Base-by-base conservation (phyloP, 2,797 vertebrate species). In the Eleutherodactylus coqui region DNA sequence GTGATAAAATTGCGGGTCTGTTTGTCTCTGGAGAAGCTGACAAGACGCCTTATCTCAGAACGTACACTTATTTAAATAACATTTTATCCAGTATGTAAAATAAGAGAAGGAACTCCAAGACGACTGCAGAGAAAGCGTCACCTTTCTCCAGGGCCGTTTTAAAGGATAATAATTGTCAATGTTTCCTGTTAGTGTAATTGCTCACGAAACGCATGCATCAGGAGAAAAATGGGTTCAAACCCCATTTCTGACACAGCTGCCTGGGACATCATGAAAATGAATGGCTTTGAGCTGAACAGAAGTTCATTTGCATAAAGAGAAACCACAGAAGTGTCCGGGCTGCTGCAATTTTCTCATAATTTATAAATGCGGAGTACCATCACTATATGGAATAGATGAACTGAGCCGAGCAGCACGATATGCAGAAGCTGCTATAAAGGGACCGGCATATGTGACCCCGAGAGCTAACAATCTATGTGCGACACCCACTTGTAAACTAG, bases 261-360 rank as follows among this genome's bases (percentile, higher is more conserved):
- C 27, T 2, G 32, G 29, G 45, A 69, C 34, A 27, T 81, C 60
- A 51, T 69, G 79, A 69, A 80, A 80, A 80, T 69, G 62, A 81
- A 67, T 67, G 36, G 43, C 79, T 69, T 16, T 36, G 32, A 24
- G 19, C 43, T 69, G 62, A 62, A 36, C 17, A 34, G 62, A 81
- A 34, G 60, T 78, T 78, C 29, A 78, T 78, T 38, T 78, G 34
- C 75, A 78, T 78, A 78, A 78, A 36, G 43, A 47, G 45, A 49
- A 49, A 81, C 29, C 43, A 38, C 62, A 67, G 19, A 69, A 81
- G 13, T 13, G 43, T 34, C 62, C 19, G 2, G 60, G 62, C 45
- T 9, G 36, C 29, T 21, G 32, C 60, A 80, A 67, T 16, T 41
- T 78, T 29, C 38, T 29, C 24, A 58, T 79, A 41, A 29, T 55